Base-by-base conservation (phyloP, 23 tunicate species). In the Phallusia fumigata region DNA sequence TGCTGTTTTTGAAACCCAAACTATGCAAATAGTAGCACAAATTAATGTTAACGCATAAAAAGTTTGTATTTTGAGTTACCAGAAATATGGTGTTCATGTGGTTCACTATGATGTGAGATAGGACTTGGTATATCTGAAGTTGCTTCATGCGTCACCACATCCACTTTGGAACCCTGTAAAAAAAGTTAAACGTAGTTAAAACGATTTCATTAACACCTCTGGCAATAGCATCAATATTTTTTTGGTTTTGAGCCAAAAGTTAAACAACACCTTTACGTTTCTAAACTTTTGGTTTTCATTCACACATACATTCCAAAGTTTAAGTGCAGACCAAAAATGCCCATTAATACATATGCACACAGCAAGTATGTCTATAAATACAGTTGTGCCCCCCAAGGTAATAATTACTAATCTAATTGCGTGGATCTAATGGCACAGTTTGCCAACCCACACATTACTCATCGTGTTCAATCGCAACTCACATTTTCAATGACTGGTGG, bases 401-500 rank as follows among this genome's bases (percentile, higher is more conserved):
- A 58, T 40, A 40, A 40, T 40, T 40, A 40, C 8, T 40, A 40
- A 40, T 40, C 47, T 5, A 40, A 40, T 40, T 40, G 47, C 10
- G 8, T 40, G 8, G 47, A 40, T 30, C 79, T n/a, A 35, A 26
- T n/a, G 45, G 79, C 30, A 76, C 79, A 76, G 32, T 30, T n/a
- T 76, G 49, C 31, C 49, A 34, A 76, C 31, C 79, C 36, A 28
- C 79, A 78, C 65, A 47, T 35, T 78, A 32, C 69, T 58, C 69
- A 40, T 40, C 47, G 10, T 58, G 69, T 24, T 24, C 28, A 8
- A 58, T 6, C 15, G 16, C 69, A 58, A 78, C 75, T 64, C 31
- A 65, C 84, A 35, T 65, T 80, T 75, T 82, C 80, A 3, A 74
- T 64, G 12, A 80, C 90, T n/a, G 49, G 28, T 15, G 79, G 47